A percentile compares a stretch with the other conserved stretches of the same genome.
Evolutionary conservation across 2,888 invertebrate species (phyloP).

Genomic region (Desoria tigrina): DNA sequence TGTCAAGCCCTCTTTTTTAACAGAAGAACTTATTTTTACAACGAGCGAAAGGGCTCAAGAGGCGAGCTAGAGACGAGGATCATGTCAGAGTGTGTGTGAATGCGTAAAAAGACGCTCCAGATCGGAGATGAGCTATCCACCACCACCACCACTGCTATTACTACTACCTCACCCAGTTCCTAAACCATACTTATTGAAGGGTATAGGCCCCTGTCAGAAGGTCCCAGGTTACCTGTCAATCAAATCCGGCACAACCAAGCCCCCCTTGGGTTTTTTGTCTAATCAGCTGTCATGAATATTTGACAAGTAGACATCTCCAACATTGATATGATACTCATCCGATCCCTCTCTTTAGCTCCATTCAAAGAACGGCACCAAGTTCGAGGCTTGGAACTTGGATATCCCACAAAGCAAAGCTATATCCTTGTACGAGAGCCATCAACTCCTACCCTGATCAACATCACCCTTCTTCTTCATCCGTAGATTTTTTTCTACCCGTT

Average conservation of each 20-base stretch:
- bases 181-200: slow-evolving; percentile 8
- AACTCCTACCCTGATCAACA: background rate
- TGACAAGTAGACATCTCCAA: slow-evolving; percentile 52
- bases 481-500: background rate
- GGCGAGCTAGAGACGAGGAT: slow-evolving; percentile 6
- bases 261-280: slow-evolving; percentile 54
- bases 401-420: background rate
- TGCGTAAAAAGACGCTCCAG: slow-evolving; percentile 38
- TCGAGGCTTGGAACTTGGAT: too few relatives aligned
- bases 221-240: slow-evolving; percentile 54
- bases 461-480: background rate
- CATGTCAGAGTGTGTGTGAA: slow-evolving; percentile 20
- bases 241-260: slow-evolving; percentile 46
- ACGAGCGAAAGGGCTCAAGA: background rate
- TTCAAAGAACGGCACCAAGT: too few relatives aligned
- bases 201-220: slow-evolving; percentile 48
- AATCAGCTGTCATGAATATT: slow-evolving; percentile 54
- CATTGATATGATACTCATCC: slow-evolving; percentile 24
- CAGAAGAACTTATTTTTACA: slow-evolving; percentile 5
- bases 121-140: slow-evolving; percentile 41
- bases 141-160: too few relatives aligned
- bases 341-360: background rate
- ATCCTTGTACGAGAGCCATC: background rate
- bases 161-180: too few relatives aligned
- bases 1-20: slow-evolving; percentile 27